Percentiles rank a stretch among this genome's conserved stretches.
These are phyloP conservation scores for Triplophysa dalaica DNA, from an alignment of 2,113 vertebrate genomes.

Conservation along the genomic window DNA sequence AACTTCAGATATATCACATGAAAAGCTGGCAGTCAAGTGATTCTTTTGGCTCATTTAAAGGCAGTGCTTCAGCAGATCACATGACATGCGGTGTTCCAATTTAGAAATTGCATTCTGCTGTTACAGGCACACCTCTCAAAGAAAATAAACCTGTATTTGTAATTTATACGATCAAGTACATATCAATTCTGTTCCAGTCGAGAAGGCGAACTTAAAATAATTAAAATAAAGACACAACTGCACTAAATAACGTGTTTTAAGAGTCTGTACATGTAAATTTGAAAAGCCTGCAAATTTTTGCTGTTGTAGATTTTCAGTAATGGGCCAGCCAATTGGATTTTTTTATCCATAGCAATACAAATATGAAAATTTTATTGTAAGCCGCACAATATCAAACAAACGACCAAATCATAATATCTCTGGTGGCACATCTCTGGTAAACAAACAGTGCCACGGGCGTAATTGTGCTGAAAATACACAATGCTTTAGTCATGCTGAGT, in stretches of 20 bases:
- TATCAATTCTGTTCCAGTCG: neutral
- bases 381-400: too few species aligned
- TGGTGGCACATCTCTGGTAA: too few species aligned
- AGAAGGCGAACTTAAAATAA: neutral
- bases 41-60: conserved; percentile 17
- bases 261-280: too few species aligned
- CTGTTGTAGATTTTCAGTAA: too few species aligned
- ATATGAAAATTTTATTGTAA: too few species aligned
- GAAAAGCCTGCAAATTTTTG: too few species aligned
- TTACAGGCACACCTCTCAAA: conserved; percentile 37
- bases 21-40: conserved; percentile 36
- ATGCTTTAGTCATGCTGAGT: too few species aligned
- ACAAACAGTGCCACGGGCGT: too few species aligned
- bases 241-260: neutral
- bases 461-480: too few species aligned
- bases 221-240: neutral
- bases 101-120: conserved; percentile 49
- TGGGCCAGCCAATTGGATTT: too few species aligned
- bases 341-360: too few species aligned
- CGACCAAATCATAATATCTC: too few species aligned
- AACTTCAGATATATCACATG: conserved; percentile 38
- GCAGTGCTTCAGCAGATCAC: conserved; percentile 27
- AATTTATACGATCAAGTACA: neutral
- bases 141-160: conserved; percentile 47
- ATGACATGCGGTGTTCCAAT: conserved; percentile 39